A percentile compares a stretch with the other conserved stretches of the same genome.
Conservation (phyloP, 2,113 vertebrate genomes). For the Cyanocitta stelleri region DNA sequence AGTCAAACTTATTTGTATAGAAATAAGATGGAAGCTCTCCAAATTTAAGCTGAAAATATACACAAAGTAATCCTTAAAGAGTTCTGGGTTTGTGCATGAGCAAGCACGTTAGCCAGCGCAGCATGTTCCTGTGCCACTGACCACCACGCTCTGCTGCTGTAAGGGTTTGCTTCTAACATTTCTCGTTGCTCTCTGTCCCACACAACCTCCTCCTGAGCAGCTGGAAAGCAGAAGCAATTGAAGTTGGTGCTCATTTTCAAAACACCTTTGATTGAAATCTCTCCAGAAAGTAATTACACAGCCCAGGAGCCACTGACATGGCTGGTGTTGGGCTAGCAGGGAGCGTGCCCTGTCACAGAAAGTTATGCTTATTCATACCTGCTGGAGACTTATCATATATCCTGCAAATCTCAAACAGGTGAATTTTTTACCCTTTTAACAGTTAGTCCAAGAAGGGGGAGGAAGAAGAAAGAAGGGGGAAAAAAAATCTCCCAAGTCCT, state of each 20-base stretch:
- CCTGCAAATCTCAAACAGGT: not conserved
- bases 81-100: not conserved
- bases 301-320: not conserved
- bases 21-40: not conserved
- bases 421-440: not conserved
- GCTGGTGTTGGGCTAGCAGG: not conserved
- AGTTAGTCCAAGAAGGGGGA: fast-evolving
- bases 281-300: not conserved
- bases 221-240: not conserved
- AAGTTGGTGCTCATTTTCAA: not conserved
- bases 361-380: not conserved
- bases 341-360: not conserved
- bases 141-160: fast-evolving
- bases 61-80: not conserved
- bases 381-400: not conserved
- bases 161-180: not conserved
- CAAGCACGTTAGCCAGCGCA: fast-evolving
- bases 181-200: not conserved
- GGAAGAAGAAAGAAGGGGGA: not conserved
- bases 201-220: not conserved
- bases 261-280: not conserved
- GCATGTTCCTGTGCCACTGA: not conserved
- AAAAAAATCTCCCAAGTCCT: not conserved
- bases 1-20: not conserved
- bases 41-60: not conserved